These are phyloP conservation scores for Spisula subtruncata DNA, from an alignment of 2,888 invertebrate species.

Conservation along the genomic window DNA sequence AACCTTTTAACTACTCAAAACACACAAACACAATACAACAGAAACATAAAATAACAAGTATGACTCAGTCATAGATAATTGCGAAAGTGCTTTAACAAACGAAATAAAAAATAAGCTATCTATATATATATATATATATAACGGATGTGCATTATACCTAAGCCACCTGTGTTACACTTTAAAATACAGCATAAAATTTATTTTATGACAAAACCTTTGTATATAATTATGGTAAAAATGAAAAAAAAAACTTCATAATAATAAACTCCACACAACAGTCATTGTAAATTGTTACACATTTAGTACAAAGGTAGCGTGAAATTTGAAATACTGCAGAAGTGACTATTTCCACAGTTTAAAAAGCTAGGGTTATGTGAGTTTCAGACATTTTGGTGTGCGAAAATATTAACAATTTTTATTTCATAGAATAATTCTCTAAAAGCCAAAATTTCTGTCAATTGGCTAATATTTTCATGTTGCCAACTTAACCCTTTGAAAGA, in stretches of 20 bases:
- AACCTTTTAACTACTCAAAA: background rate
- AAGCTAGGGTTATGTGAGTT: too few species aligned
- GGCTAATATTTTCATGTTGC: too few species aligned
- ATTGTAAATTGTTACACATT: background rate
- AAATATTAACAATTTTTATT: too few species aligned
- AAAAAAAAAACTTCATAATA: background rate
- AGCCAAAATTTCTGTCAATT: too few species aligned
- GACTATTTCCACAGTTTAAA: too few species aligned
- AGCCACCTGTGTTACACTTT: background rate
- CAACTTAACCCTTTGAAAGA: too few species aligned
- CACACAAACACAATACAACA: background rate
- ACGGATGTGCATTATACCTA: conserved; percentile 6
- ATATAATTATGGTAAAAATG: too few species aligned
- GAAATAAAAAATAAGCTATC: background rate
- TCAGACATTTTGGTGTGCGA: too few species aligned
- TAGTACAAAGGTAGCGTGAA: background rate
- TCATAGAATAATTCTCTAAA: too few species aligned
- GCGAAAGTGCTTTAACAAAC: conserved; percentile 12
- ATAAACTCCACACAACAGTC: background rate
- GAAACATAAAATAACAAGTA: background rate
- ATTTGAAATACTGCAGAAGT: background rate
- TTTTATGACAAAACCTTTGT: background rate
- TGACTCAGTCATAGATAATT: conserved; percentile 20
- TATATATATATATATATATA: too few species aligned
- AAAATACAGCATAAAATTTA: background rate